Base-by-base conservation (phyloP, 92 coral and sea anemone species). In the Paramuricea clavata region DNA sequence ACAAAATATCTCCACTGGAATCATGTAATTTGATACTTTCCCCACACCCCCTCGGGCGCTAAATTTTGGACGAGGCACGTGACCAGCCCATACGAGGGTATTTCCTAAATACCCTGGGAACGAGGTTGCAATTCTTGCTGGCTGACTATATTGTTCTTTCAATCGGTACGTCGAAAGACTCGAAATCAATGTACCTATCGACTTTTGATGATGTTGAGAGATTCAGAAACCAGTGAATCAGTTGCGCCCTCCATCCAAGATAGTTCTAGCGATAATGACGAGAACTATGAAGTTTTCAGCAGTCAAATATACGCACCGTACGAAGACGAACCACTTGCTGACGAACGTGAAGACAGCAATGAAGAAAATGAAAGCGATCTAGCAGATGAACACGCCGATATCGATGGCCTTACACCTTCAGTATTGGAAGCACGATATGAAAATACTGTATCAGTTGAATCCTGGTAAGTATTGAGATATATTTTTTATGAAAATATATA, bases 311-410 rank as follows among this genome's bases (percentile, higher is more conserved):
- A 62, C n/a, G 71, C 31, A 1, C 71, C 71, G 1, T 62, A n/a
- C n/a, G n/a, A n/a, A n/a, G n/a, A 62, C 71, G 71, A 62, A 62
- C 71, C 71, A 25, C 36, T 62, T 25, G 71, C 71, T 25, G 32
- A 31, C 1, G 33, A 10, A 12, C 5, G 15, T 25, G 33, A 62
- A 25, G 16, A 31, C 22, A 12, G 13, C 32, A 25, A 2, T 1
- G 41, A 65, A 5, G 34, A 22, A 65, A 65, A 33, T 25, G 17
- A 65, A 7, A 21, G 8, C 12, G 34, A 65, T 9, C 21, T 8
- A 22, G 72, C n/a, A n/a, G n/a, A n/a, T n/a, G n/a, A n/a, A n/a
- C n/a, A 65, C 21, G 72, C 72, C 17, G 72, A 65, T 65, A 7
- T 65, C 6, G 72, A 65, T 65, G 72, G 72, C 10, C 41, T 65